Conservation (phyloP, 2,888 invertebrate species). For the Lissonota sp. region DNA sequence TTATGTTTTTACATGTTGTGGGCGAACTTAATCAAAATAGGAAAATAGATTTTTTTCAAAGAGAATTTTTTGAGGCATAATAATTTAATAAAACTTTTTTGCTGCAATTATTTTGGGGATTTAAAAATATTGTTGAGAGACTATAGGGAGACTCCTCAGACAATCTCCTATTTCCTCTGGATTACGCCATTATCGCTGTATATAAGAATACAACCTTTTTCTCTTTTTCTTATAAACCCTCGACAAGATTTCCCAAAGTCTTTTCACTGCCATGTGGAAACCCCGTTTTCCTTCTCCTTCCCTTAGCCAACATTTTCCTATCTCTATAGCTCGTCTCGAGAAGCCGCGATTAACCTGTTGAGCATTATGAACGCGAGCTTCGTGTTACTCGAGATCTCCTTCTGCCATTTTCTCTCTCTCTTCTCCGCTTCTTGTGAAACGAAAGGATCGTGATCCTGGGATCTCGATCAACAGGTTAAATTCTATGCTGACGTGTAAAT, state of each 20-base stretch:
- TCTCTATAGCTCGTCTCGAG: constrained; percentile 18
- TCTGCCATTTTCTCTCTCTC: constrained; percentile 3
- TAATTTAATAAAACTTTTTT: no score
- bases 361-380: constrained; percentile 68
- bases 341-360: constrained; percentile 73
- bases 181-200: no score
- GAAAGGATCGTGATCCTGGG: constrained; percentile 66
- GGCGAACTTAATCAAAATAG: no score
- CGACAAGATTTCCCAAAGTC: constrained; percentile 36
- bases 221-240: not conserved
- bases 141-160: no score
- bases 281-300: constrained; percentile 27
- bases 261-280: constrained; percentile 11
- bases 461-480: constrained; percentile 73
- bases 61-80: no score
- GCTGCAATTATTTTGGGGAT: no score
- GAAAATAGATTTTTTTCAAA: no score
- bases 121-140: no score
- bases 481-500: constrained; percentile 14
- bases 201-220: not conserved
- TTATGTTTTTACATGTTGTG: no score
- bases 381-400: constrained; percentile 46
- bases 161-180: no score
- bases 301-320: not conserved
- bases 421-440: constrained; percentile 3